Evolutionary conservation across 2,888 invertebrate genomes (phyloP), one percentile per base, ranked within the genome.

Genomic region (Melieria picta): DNA sequence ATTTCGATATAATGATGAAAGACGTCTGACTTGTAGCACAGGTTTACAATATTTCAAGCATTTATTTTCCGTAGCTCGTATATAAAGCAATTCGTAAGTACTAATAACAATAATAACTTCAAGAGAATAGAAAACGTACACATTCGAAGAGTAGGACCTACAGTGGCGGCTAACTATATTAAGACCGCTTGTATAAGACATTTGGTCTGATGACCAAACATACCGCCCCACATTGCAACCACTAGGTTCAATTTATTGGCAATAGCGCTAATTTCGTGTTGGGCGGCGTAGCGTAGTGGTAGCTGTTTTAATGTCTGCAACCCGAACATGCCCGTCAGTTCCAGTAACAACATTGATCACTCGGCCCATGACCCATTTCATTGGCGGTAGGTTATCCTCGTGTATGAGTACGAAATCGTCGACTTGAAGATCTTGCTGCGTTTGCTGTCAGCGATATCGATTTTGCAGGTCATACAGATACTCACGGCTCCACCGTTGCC

Each of bases 301-400:
- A n/a, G 66, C 13, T 11, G 66, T 71, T 45, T 50, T 50, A 5
- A 73, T 57, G 50, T 74, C 74, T 0, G 66, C 74, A n/a, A 74
- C 72, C 50, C 72, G 50, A 66, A 58, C 72, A 11, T 60, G 42
- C 5, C 72, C 72, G 46, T 72, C 72, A 45, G 48, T 4, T 10
- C 70, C 70, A 1, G 7, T 16, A 3, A 68, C 9, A 7, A 65
- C 45, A 7, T 56, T 43, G 5, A 47, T 16, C 9, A 74, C 68
- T 9, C 72, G 69, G n/a, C 65, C 67, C 11, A 56, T 67, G 0
- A 58, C 13, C 62, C 62, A 47, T 46, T 43, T 62, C 62, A 62
- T 62, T 46, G 62, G 62, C 11, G 62, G 62, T 43, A 11, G 4
- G 3, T 62, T 62, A 47, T 62, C 46, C 7, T 62, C 11, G 30